phyloP scores from a whole-genome alignment of 1,140 invertebrate species.

The Neoseiulus cucumeris region DNA sequence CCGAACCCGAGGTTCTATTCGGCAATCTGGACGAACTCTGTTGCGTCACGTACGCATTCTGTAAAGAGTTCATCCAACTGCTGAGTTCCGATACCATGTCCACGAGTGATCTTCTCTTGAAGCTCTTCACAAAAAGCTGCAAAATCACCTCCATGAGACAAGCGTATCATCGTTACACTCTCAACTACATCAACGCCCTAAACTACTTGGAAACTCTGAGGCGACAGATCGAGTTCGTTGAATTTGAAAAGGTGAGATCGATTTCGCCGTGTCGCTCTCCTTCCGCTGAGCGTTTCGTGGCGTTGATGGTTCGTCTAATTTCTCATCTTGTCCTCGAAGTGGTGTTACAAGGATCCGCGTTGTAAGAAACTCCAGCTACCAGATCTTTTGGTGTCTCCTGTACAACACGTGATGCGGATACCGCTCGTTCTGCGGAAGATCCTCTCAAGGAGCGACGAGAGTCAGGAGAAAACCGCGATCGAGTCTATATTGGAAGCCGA shows the following conservation, averaged over 20 bases:
- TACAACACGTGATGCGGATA: slow-evolving; percentile 47
- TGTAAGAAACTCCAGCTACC: slow-evolving; percentile 44
- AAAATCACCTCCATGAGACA: slow-evolving; percentile 30
- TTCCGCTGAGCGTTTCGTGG: neutral
- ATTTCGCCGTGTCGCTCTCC: neutral
- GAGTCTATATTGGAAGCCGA: slow-evolving; percentile 38
- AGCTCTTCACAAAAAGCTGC: slow-evolving; percentile 37
- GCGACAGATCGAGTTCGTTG: slow-evolving; percentile 37
- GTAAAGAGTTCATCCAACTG: slow-evolving; percentile 42
- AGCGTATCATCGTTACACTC: slow-evolving; percentile 39
- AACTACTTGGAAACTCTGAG: slow-evolving; percentile 39
- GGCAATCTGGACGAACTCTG: slow-evolving; percentile 47
- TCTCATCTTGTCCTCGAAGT: slow-evolving; percentile 25
- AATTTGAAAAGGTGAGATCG: slow-evolving; percentile 39
- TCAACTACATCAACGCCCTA: slow-evolving; percentile 41
- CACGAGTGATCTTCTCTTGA: slow-evolving; percentile 35
- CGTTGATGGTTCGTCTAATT: neutral
- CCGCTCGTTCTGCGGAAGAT: slow-evolving; percentile 43
- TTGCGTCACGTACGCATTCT: slow-evolving; percentile 44
- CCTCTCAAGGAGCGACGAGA: slow-evolving; percentile 35
- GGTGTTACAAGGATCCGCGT: slow-evolving; percentile 37
- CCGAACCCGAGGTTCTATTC: slow-evolving; percentile 45
- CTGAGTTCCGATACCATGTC: slow-evolving; percentile 30
- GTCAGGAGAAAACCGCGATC: slow-evolving; percentile 34
- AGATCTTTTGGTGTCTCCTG: slow-evolving; percentile 42